phyloP scores from a whole-genome alignment of 2,113 vertebrate species.

The Megaleporinus macrocephalus region DNA sequence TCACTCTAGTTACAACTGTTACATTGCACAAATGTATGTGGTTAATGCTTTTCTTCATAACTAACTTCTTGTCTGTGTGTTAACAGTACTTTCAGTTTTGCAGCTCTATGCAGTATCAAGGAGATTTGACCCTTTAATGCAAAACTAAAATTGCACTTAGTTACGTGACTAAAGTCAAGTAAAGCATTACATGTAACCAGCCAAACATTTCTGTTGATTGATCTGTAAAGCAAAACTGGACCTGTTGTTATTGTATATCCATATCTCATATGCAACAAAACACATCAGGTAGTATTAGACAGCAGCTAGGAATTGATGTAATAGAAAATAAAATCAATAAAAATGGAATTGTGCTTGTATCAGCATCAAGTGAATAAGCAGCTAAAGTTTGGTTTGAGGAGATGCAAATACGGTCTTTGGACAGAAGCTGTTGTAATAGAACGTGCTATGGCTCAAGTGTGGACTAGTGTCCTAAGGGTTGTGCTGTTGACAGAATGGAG shows the following conservation, averaged over 20 bases:
- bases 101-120: conserved; percentile 7
- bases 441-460: background rate
- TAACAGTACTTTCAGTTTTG: background rate
- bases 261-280: background rate
- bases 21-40: background rate
- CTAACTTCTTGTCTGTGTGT: background rate
- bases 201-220: background rate
- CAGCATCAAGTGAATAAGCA: background rate
- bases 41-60: background rate
- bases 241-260: background rate
- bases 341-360: background rate
- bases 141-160: conserved; percentile 5
- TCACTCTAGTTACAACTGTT: background rate
- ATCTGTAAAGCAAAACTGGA: background rate
- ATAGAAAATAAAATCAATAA: background rate
- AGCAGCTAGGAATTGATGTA: background rate
- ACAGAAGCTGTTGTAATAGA: background rate
- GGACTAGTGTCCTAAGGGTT: background rate
- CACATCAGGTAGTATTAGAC: background rate
- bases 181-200: background rate
- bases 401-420: background rate
- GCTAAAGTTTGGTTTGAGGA: background rate
- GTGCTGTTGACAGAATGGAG: background rate
- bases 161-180: background rate
- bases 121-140: conserved; percentile 22